Evolutionary conservation across 2,113 vertebrate genomes (phyloP), one percentile per base, ranked within the genome.

Genomic region (Pelusios castaneus): DNA sequence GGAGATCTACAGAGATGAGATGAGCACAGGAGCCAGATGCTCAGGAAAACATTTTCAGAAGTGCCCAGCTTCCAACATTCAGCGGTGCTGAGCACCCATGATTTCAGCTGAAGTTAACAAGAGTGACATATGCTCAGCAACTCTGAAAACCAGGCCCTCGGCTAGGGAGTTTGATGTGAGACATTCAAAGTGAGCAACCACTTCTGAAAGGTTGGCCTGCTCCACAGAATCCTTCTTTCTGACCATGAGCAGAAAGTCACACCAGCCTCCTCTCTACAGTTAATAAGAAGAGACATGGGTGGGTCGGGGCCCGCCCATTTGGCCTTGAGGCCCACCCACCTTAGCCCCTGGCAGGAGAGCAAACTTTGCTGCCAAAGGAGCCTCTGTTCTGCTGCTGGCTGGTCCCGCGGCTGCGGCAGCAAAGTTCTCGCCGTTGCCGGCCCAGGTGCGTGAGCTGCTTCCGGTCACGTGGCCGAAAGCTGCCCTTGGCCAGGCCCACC

Each of bases 61-160:
- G 75, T 17, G 2, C 34, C 73, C 38, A 6, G 4, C 0, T 49
- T 49, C 88, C 77, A 75, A 58, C 43, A 47, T 21, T 31, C 81
- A 4, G 76, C 55, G 0, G 3, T 0, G 56, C 58, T 88, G 78
- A 54, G 49, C 49, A 83, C 90, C 88, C 92, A 91, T 31, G 47
- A 17, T 88, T 87, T 92, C 88, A 34, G 11, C 85, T 0, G 1
- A 92, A 95, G 93, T 95, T 92, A 95, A 75, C 89, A 82, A 86
- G 24, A 77, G 85, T 89, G 34, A 88, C 0, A 5, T 0, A 49
- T 0, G 1, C 93, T 76, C 55, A 0, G 79, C 45, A 56, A 22
- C 79, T 13, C 76, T 2, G 9, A 77, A 63, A 89, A 83, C 43
- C 67, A 21, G 47, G 79, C 80, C 0, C 0, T 29, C 1, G 0